Evolutionary conservation across 1,140 invertebrate genomes (phyloP).

Genomic region (Leptinotarsa undecemlineata): DNA sequence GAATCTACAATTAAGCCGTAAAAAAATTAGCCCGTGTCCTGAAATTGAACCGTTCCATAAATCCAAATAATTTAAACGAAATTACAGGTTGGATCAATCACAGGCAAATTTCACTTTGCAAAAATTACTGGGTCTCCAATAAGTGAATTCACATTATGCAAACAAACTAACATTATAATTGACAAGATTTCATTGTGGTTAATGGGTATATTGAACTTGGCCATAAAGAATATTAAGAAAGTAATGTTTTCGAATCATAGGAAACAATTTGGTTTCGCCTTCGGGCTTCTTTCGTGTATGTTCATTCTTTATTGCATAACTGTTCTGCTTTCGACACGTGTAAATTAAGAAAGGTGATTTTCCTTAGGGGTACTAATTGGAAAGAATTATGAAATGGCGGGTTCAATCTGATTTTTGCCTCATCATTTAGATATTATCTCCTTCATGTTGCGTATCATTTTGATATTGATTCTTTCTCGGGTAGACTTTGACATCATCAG

Average conservation of each 20-base stretch:
- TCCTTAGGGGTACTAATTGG: neutral
- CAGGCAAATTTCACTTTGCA: conserved; percentile 1
- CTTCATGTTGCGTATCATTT: too few relatives aligned
- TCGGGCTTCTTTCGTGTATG: neutral
- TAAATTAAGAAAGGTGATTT: neutral
- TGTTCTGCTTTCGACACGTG: conserved; percentile 18
- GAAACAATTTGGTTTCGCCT: conserved; percentile 9
- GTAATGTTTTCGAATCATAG: conserved; percentile 2
- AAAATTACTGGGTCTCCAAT: neutral
- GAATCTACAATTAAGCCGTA: neutral
- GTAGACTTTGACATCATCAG: too few relatives aligned
- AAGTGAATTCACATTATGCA: conserved; percentile 13
- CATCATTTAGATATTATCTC: too few relatives aligned
- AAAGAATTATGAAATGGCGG: neutral
- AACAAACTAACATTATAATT: conserved; percentile 11
- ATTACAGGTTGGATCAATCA: conserved; percentile 23
- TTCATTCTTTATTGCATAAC: conserved; percentile 15
- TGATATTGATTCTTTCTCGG: too few relatives aligned
- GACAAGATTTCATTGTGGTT: conserved; percentile 10
- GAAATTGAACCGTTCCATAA: conserved; percentile 7
- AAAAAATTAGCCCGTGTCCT: neutral
- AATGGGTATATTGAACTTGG: conserved; percentile 27
- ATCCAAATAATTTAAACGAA: neutral
- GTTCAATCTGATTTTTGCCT: neutral
- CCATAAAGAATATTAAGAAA: conserved; percentile 18